Evolutionary conservation across 2,113 vertebrate species (phyloP).

Genomic region (Alosa alosa): DNA sequence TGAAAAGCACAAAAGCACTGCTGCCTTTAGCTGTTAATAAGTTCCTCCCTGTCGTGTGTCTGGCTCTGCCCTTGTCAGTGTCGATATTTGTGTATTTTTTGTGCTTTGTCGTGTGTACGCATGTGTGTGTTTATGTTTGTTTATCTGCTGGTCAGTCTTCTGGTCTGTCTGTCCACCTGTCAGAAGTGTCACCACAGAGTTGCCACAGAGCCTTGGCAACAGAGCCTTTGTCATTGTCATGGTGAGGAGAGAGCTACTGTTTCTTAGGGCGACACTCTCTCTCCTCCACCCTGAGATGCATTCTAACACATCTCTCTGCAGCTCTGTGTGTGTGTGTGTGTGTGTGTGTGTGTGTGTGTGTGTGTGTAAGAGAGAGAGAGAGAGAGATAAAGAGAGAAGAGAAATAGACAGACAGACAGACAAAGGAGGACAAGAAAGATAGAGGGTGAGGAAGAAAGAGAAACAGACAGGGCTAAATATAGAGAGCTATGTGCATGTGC

Average conservation of each 20-base stretch:
- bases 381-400: neutral
- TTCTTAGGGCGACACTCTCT: no score
- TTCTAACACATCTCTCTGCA: conserved; percentile 28
- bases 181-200: neutral
- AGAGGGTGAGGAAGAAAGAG: neutral
- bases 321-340: conserved; percentile 15
- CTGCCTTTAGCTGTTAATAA: no score
- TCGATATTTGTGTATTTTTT: neutral
- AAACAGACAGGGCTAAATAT: no score
- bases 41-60: no score
- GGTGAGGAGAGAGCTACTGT: no score
- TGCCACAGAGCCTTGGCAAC: no score
- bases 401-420: neutral
- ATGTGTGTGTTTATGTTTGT: neutral
- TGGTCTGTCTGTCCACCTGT: neutral
- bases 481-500: no score
- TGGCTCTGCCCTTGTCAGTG: neutral
- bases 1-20: no score
- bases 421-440: neutral
- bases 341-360: neutral
- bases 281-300: conserved; percentile 38
- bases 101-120: neutral
- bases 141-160: neutral
- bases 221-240: no score
- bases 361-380: neutral